Conservation (phyloP, 2,797 vertebrate species). For the Furcifer pardalis region DNA sequence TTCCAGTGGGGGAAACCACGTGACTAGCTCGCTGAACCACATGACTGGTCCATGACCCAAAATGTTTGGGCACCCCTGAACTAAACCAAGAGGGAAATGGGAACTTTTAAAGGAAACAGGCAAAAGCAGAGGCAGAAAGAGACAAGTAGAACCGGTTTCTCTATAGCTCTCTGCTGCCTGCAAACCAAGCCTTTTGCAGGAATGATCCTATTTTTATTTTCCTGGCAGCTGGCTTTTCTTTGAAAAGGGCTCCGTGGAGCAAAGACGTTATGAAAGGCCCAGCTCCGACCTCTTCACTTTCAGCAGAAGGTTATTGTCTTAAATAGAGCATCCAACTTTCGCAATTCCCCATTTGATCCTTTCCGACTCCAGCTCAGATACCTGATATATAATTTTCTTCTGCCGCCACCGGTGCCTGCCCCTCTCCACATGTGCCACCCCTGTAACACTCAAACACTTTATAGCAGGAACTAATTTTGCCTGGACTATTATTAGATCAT, state of each 20-base stretch:
- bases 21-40: too few relatives aligned
- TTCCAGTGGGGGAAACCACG: too few relatives aligned
- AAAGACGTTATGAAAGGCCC: constrained; percentile 53
- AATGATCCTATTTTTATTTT: constrained; percentile 52
- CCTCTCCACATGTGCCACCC: constrained; percentile 46
- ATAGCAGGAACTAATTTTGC: constrained; percentile 70
- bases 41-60: too few relatives aligned
- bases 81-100: neutral
- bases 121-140: neutral
- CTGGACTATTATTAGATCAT: constrained; percentile 73
- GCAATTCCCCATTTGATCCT: constrained; percentile 58
- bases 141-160: neutral
- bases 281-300: constrained; percentile 61
- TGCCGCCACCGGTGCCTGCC: constrained; percentile 34
- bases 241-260: constrained; percentile 12
- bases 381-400: constrained; percentile 65
- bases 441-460: constrained; percentile 61
- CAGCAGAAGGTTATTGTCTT: constrained; percentile 61
- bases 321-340: constrained; percentile 49
- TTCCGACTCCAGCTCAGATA: constrained; percentile 47
- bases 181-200: constrained; percentile 35
- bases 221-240: constrained; percentile 31
- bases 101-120: rapidly evolving
- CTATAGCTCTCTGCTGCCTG: neutral
- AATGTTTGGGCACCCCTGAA: too few relatives aligned